Base-by-base conservation (phyloP, 2,113 vertebrate genomes). In the Lycaon pictus region DNA sequence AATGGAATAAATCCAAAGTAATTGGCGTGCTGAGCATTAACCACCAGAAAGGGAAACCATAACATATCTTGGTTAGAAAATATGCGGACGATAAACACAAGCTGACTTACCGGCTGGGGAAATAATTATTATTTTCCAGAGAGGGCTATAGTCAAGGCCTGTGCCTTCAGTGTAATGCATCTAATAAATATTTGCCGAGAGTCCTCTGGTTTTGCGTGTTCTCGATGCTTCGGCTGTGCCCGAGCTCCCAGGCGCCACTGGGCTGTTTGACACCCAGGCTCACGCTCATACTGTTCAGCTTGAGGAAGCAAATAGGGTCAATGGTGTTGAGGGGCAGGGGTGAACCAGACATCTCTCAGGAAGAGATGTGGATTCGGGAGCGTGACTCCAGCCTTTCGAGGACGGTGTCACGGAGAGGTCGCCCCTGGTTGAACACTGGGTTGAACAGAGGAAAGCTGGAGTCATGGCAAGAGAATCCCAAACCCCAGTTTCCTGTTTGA, bases 311-410 rank as follows among this genome's bases (percentile, higher is more conserved):
- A 43, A 11, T 6, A 4, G 69, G n/a, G 76, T 69, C 77, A 2
- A 0, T 0, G 27, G 22, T 27, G 37, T 63, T 71, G 13, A 79
- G 69, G 29, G 56, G 17, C 23, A 7, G 4, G 11, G 76, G n/a
- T 20, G 74, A 16, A 27, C 0, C 0, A 48, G 43, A 5, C 0
- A 0, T 29, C 11, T 32, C 37, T 43, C 65, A 19, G 0, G 19
- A 65, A 35, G 87, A 91, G 71, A 91, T 4, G 11, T 7, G 35
- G 15, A 11, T 72, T 23, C 53, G 13, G 76, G 53, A 56, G 12
- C 23, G 35, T 0, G 0, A 53, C 32, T 17, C 25, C 48, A 3
- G 2, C 22, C 51, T 43, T 82, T n/a, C n/a, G 77, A 81, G 93
- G 83, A 77, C 37, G 63, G 12, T 3, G 60, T 63, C 51, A 15